Base-by-base conservation (phyloP, 2,113 vertebrate genomes). In the Amphiprion ocellaris region DNA sequence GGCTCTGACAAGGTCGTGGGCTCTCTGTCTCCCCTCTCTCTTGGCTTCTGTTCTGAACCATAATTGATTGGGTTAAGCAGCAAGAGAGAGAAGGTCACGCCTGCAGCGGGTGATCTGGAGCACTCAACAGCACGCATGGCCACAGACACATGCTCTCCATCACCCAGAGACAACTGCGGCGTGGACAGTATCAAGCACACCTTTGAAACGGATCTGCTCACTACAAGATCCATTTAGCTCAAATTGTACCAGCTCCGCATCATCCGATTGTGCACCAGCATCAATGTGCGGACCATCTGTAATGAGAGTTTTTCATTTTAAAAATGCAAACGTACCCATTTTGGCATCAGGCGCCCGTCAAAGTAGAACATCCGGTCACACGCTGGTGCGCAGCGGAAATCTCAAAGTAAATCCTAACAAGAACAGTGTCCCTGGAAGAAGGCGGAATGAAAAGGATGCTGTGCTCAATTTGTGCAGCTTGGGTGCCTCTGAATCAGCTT, bases 11-110 rank as follows among this genome's bases (percentile, higher is more conserved):
- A 94, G 93, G 93, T 94, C 89, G 54, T 55, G 53, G 69, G 87
- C 71, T 69, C 69, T 83, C 89, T 72, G 81, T 92, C 90, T 90
- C 68, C 83, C 79, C 88, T 89, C 88, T 83, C 88, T 88, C 85
- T 69, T 85, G 88, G 86, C 92, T 90, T 91, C 88, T 92, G 92
- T 91, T 92, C 91, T 93, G 91, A 94, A 94, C 91, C 86, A 81
- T 94, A 95, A 95, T 94, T 95, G 94, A 95, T 94, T 93, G 85
- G 94, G 93, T 94, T 94, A 94, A 94, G 91, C 90, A 94, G 93
- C 81, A 21, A 89, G 89, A 81, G 89, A 91, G 80, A 83, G 89
- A 94, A 93, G 94, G 92, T 94, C 92, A 83, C 5, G 88, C 81
- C 84, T 90, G 86, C 84, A 89, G 92, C 69, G 37, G 68, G 67